A percentile compares a stretch with the other conserved stretches of the same genome.
phyloP scores from a whole-genome alignment of 2,113 vertebrate genomes.

The Mugil cephalus region DNA sequence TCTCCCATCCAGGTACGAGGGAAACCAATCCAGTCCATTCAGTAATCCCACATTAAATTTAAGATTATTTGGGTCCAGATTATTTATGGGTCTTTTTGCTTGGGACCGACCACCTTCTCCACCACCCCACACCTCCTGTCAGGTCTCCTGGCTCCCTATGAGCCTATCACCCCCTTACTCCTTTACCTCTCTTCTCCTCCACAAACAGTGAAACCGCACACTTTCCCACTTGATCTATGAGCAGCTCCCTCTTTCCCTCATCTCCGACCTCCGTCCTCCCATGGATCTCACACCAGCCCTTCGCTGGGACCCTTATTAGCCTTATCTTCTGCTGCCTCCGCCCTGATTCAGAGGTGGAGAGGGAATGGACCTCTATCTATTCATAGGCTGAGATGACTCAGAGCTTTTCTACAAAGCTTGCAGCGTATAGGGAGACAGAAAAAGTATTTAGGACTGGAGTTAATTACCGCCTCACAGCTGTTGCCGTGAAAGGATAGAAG shows the following conservation, averaged over 20 bases:
- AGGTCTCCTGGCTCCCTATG: conserved; percentile 29
- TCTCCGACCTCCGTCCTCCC: conserved; percentile 8
- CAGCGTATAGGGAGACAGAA: background rate
- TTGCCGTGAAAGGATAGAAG: conserved; percentile 1
- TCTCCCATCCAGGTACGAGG: too few relatives aligned
- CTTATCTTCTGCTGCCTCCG: conserved; percentile 53
- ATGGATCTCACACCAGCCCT: conserved; percentile 32
- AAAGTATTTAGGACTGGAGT: background rate
- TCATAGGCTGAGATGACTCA: conserved; percentile 65
- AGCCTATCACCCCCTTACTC: background rate
- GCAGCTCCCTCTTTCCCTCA: conserved; percentile 3
- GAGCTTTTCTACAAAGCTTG: conserved; percentile 24
- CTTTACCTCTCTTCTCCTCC: conserved; percentile 6
- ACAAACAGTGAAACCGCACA: background rate
- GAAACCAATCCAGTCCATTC: too few relatives aligned
- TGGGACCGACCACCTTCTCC: conserved; percentile 39
- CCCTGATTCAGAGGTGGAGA: conserved; percentile 43
- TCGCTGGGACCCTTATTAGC: conserved; percentile 55
- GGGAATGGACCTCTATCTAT: conserved; percentile 57
- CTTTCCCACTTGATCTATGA: conserved; percentile 21
- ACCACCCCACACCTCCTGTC: conserved; percentile 17
- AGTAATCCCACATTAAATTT: too few relatives aligned
- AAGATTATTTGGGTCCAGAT: too few relatives aligned
- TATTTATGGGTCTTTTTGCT: too few relatives aligned
- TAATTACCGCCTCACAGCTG: conserved; percentile 30